phyloP scores from a whole-genome alignment of 2,113 vertebrate genomes.

The Orthochromis indermauri region DNA sequence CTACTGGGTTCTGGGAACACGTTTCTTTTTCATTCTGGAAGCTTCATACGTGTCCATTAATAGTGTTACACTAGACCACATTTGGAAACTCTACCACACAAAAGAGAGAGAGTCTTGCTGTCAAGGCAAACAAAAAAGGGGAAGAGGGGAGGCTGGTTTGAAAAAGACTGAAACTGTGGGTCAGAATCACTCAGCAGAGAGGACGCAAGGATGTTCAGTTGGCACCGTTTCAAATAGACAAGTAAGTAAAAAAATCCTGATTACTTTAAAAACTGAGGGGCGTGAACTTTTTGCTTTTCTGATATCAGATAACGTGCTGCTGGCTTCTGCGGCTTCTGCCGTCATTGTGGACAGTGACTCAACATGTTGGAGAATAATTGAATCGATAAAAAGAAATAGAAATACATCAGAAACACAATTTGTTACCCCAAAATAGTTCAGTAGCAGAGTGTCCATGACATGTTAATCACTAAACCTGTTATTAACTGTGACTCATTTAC shows the following conservation, averaged over 20 bases:
- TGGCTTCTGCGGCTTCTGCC: fast-evolving
- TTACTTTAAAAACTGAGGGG: not conserved
- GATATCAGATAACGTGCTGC: not conserved
- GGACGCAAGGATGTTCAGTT: fast-evolving
- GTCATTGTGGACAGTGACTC: not conserved
- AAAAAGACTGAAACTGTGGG: not conserved
- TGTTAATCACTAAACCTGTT: not conserved
- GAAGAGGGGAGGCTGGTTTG: fast-evolving
- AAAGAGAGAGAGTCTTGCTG: not conserved
- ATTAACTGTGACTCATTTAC: not conserved
- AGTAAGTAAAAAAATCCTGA: not conserved
- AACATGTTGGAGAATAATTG: fast-evolving
- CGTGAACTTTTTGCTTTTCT: fast-evolving
- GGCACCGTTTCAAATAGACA: not conserved
- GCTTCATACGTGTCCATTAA: fast-evolving
- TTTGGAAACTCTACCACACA: not conserved
- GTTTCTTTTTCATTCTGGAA: not conserved
- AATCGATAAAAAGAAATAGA: not conserved
- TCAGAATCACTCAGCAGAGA: not conserved
- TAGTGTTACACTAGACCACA: fast-evolving
- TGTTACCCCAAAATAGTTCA: not conserved
- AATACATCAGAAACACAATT: not conserved
- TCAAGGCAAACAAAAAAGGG: fast-evolving
- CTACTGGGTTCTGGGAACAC: fast-evolving
- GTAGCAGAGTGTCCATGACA: not conserved